Evolutionary conservation across 23 tunicate species (phyloP), one percentile per base, ranked within the genome.

Genomic region (Ciona savignyi): DNA sequence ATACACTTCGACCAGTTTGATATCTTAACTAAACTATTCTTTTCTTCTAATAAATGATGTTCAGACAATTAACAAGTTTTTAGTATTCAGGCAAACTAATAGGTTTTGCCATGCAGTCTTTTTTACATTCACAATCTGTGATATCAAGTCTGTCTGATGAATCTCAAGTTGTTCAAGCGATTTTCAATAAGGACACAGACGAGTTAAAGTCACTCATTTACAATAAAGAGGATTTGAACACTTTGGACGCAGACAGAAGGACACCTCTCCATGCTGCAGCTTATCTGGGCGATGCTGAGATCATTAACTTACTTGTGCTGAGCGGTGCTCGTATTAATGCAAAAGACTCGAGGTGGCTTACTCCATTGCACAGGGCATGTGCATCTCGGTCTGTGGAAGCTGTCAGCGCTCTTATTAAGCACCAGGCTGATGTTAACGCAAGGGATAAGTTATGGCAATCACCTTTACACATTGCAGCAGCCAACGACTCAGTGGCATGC

Each of bases 391-490:
- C 83, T 63, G 90, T 81, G 1, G 97, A 91, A 56, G 91, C 91
- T 1, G 97, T 91, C 22, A 60, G 76, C 33, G 66, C 79, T 35
- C 68, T 91, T 32, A 51, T 91, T 30, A 85, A 91, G 42, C 87
- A 91, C 61, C 90, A 85, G 61, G 97, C 97, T 1, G 91, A 91
- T 68, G 97, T 84, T 0, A 91, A 91, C 67, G 97, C 87, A 0
- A 51, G 97, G 33, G 97, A 91, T 76, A 91, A 91, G 63, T 51
- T 72, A 33, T 91, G 97, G 97, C 91, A 84, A 70, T 91, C 97
- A 27, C 97, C 97, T 0, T 62, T 91, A 27, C 97, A 91, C 70
- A 91, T 91, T 1, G 91, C 97, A 25, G 97, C 97, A 42, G 97
- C 97, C 1, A 82, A 91, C 63, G 87, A 84, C 73, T 85, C 97